Conservation (phyloP, 2,888 invertebrate species). For the Drosophila mimetica region DNA sequence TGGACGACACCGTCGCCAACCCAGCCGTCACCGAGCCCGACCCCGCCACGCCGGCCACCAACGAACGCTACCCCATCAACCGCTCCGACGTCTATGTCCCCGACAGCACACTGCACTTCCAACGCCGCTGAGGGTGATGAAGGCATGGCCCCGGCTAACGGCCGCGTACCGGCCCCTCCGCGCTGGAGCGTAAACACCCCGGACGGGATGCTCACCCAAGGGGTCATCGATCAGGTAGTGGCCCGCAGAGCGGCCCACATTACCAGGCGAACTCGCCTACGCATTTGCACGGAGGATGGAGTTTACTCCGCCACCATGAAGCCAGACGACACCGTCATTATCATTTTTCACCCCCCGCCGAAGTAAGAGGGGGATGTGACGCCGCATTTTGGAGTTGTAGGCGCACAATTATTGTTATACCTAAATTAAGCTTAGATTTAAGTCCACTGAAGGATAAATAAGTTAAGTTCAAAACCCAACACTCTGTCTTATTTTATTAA, state of each 20-base stretch:
- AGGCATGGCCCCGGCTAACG: neutral
- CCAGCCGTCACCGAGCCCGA: neutral
- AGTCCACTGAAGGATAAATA: too few relatives aligned
- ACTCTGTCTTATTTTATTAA: too few relatives aligned
- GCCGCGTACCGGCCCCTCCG: neutral
- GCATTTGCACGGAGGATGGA: neutral
- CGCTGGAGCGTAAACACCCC: neutral
- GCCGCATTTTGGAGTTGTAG: too few relatives aligned
- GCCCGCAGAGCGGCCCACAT: too few relatives aligned
- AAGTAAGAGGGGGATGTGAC: neutral
- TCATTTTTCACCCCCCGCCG: neutral
- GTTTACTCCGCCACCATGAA: neutral
- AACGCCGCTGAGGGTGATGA: neutral
- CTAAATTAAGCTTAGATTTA: too few relatives aligned
- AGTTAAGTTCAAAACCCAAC: too few relatives aligned
- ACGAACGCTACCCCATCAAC: neutral
- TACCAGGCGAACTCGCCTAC: neutral
- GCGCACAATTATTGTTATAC: too few relatives aligned
- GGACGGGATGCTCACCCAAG: neutral
- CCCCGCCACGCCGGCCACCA: neutral
- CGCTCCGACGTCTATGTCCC: too few relatives aligned
- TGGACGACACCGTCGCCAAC: too few relatives aligned
- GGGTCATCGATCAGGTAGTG: neutral
- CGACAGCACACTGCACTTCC: too few relatives aligned
- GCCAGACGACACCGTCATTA: neutral